Base-by-base conservation (phyloP, 1,140 invertebrate species). In the Drosophila mojavensis region DNA sequence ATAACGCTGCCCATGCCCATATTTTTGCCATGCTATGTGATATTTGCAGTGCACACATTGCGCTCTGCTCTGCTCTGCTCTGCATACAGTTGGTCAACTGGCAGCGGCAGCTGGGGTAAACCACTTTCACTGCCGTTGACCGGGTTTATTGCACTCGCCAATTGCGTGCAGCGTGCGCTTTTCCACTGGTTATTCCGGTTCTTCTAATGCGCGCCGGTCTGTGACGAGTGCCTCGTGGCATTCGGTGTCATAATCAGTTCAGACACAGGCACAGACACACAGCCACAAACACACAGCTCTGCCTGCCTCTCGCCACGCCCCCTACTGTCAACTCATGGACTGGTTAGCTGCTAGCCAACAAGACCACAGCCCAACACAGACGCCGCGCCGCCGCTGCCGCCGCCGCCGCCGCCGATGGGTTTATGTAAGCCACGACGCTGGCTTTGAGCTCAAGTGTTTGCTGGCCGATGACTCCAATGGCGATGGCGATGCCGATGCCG, bases 181-280 rank as follows among this genome's bases (percentile, higher is more conserved):
- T 88, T 86, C 83, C 84, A 88, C 83, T 88, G 84, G 83, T 88
- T 88, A 89, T 80, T 88, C 83, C 83, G 84, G 83, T 88, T 88
- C 83, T 82, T 82, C 83, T 88, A 83, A 88, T 79, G 72, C 62
- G 36, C 60, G 62, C 56, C 77, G 56, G 62, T 54, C 63, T 76
- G 74, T 72, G 58, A 76, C 77, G 73, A 61, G 64, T 60, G 15
- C 72, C 78, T 68, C 64, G 82, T 86, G 82, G 82, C 71, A 51
- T 74, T 39, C 78, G 80, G 82, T 86, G 82, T 86, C 82, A 86
- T 86, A 86, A 86, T 86, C 82, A 82, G 83, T 75, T 71, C 78
- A 85, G 74, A 68, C 73, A 65, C 66, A 50, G 45, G 53, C 64
- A 65, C 66, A 50, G 48, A 61, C 63, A 71, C 73, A 39, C 39